Conservation (phyloP, 1,140 invertebrate species). For the Calliopsis andreniformis region DNA sequence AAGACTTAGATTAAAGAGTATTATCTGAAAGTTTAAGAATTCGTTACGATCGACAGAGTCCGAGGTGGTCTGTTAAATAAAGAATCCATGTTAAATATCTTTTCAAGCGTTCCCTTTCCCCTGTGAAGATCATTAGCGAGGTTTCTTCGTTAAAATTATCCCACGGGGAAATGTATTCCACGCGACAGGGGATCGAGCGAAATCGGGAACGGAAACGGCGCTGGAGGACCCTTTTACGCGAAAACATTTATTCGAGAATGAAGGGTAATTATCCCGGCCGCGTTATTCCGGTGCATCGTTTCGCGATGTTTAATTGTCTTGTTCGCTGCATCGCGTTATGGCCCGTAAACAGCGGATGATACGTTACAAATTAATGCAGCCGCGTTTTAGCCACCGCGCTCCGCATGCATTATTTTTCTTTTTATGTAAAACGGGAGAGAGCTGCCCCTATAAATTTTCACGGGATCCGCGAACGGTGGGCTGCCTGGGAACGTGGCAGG, state of each 20-base stretch:
- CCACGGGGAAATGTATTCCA: neutral
- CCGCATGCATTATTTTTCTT: neutral
- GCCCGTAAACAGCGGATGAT: constrained; percentile 34
- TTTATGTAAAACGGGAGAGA: neutral
- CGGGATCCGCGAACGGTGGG: neutral
- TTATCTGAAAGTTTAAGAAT: no score
- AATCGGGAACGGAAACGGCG: neutral
- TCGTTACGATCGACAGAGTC: no score
- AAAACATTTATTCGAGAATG: constrained; percentile 10
- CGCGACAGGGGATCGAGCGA: neutral
- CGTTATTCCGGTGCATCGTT: constrained; percentile 10
- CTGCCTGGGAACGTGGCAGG: no score
- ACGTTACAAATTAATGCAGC: constrained; percentile 32
- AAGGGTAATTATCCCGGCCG: constrained; percentile 31
- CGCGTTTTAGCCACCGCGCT: constrained; percentile 13
- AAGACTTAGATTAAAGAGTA: no score
- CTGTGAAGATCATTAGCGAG: no score
- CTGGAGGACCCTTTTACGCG: neutral
- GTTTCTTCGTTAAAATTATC: neutral
- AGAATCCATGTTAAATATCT: no score
- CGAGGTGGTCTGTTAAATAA: no score
- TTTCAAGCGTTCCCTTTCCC: no score
- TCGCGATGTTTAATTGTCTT: constrained; percentile 34
- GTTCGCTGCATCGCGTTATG: constrained; percentile 30
- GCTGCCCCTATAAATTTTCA: constrained; percentile 15